Evolutionary conservation across 2,888 invertebrate genomes (phyloP), one percentile per base, ranked within the genome.

Genomic region (Thymelicus acteon): DNA sequence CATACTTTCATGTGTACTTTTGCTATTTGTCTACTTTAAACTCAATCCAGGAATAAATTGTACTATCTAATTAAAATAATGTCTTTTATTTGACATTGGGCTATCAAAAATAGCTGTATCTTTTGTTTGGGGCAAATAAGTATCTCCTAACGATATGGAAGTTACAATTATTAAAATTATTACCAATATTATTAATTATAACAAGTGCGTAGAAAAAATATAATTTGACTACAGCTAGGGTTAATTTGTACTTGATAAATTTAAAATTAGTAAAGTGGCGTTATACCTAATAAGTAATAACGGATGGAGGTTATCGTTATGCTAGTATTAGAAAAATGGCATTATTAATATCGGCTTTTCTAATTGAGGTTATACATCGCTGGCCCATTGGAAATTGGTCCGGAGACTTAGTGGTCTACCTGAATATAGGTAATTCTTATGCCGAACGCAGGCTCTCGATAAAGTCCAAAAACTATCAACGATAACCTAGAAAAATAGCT

Each of bases 161-260:
- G 49, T 49, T 49, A 54, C 24, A 8, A 52, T 24, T 44, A 10
- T 54, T 24, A 54, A 54, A 10, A 54, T 54, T 54, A 24, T 10
- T 24, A 54, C 19, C 19, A 19, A 19, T 19, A 24, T 24, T 24
- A 10, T 24, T 24, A 10, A 19, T 52, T 44, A 44, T 12, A 44
- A 52, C 52, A 54, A 54, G 58, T 48, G 62, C 39, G 67, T 69
- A 69, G 48, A 63, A 63, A 68, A 69, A 63, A 68, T 68, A 68
- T 62, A 8, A 57, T 62, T 62, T 61, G 8, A 47, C 54, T 68
- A 68, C 44, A 37, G 47, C 68, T 68, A 68, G 44, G 54, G 37
- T 68, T 62, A 68, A 62, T 68, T 68, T 68, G 68, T 68, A 68
- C 68, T 68, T 62, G 61, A 62, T n/a, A 19, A 37, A 62, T 24